Conservation (phyloP, 2,888 invertebrate species). For the Branchellion lobata region DNA sequence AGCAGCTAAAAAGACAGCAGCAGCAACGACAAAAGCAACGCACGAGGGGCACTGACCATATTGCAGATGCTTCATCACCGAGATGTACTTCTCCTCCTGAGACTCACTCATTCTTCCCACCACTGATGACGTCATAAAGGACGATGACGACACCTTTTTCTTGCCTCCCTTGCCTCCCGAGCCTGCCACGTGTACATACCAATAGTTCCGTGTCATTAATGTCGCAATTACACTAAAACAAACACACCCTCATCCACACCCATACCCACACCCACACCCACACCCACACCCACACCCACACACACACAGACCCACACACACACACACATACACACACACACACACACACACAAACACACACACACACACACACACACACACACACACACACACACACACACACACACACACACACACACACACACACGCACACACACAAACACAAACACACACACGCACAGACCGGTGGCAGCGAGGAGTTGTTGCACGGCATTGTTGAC, state of each 20-base stretch:
- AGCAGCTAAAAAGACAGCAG: not conserved
- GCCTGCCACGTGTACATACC: not conserved
- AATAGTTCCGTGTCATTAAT: too few relatives aligned
- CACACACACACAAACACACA: too few relatives aligned
- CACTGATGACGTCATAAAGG: slow-evolving; percentile 18
- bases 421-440: too few relatives aligned
- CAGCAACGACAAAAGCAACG: not conserved
- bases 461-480: slow-evolving; percentile 18
- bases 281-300: too few relatives aligned
- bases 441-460: not conserved
- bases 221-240: too few relatives aligned
- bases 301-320: too few relatives aligned
- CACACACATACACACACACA: too few relatives aligned
- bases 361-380: too few relatives aligned
- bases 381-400: too few relatives aligned
- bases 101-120: slow-evolving; percentile 59
- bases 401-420: too few relatives aligned
- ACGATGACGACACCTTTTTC: not conserved
- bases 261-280: too few relatives aligned
- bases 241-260: too few relatives aligned
- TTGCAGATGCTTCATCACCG: slow-evolving; percentile 83
- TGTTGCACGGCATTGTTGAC: slow-evolving; percentile 58
- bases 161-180: slow-evolving; percentile 12
- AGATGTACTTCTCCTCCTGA: slow-evolving; percentile 76
- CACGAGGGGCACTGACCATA: slow-evolving; percentile 69